phyloP scores from a whole-genome alignment of 1,140 invertebrate species.

The Zaprionus vittiger region DNA sequence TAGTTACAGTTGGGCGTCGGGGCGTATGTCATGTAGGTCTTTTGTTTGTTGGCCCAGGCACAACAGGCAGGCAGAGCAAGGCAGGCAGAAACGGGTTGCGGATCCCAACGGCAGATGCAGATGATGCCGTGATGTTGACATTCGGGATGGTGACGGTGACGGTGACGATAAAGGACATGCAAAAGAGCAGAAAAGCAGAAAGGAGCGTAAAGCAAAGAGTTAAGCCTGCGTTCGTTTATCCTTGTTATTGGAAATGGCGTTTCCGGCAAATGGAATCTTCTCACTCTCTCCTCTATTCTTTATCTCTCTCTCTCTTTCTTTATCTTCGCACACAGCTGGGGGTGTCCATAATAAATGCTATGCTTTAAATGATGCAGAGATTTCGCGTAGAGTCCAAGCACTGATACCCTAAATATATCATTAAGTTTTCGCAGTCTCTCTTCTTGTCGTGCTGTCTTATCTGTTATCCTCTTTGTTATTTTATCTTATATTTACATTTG shows the following conservation, averaged over 20 bases:
- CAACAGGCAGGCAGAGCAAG: constrained; percentile 16
- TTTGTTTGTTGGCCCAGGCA: constrained; percentile 45
- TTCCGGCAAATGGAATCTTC: constrained; percentile 17
- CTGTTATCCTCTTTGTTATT: neutral
- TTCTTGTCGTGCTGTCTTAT: neutral
- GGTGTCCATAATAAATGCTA: neutral
- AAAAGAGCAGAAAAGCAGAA: constrained; percentile 49
- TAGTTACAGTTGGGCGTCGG: constrained; percentile 67
- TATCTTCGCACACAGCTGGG: neutral
- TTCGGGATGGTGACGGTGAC: constrained; percentile 20
- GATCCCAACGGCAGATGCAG: constrained; percentile 36
- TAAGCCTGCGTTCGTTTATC: constrained; percentile 50
- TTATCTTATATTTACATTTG: neutral
- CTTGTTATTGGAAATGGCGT: constrained; percentile 45
- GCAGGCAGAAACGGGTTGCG: constrained; percentile 2
- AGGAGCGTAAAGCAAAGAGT: constrained; percentile 34
- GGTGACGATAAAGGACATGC: constrained; percentile 46
- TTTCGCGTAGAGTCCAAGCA: neutral
- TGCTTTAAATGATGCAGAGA: constrained; percentile 1
- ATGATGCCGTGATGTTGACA: constrained; percentile 43
- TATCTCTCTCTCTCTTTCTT: neutral
- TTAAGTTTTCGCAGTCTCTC: neutral
- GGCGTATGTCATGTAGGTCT: constrained; percentile 72
- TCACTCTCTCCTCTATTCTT: neutral
- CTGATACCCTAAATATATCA: neutral